Percentiles rank a stretch among this genome's conserved stretches.
phyloP scores from a whole-genome alignment of 2,113 vertebrate genomes.

The Rhegmatorhina hoffmannsi region DNA sequence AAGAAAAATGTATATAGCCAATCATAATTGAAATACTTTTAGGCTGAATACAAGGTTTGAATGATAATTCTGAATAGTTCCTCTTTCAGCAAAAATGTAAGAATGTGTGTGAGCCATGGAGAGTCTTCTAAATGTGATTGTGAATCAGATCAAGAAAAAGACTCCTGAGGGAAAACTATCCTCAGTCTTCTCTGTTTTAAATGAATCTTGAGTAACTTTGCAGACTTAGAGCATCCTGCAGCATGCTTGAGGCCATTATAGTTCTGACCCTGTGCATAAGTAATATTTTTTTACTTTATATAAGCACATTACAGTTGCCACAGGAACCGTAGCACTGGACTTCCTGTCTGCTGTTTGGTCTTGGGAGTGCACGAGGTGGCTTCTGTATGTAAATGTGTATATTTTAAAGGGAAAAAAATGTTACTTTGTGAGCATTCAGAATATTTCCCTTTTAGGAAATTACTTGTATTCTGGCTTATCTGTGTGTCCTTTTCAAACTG shows the following conservation, averaged over 20 bases:
- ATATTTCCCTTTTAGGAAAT: neutral
- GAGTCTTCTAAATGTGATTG: neutral
- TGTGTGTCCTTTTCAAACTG: neutral
- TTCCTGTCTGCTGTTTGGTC: neutral
- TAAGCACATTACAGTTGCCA: neutral
- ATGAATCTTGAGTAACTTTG: neutral
- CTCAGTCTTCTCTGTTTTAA: neutral
- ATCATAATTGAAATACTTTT: neutral
- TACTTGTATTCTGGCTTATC: neutral
- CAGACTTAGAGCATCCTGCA: neutral
- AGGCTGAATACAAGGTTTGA: neutral
- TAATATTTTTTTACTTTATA: neutral
- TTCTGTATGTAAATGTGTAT: neutral
- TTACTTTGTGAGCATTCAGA: neutral
- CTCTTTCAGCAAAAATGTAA: neutral
- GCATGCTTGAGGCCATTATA: neutral
- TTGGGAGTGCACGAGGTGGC: neutral
- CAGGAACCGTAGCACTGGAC: neutral
- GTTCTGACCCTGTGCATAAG: neutral
- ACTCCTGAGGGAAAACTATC: neutral
- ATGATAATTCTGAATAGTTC: neutral
- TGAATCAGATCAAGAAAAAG: neutral
- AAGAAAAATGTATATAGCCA: neutral
- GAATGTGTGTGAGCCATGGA: neutral
- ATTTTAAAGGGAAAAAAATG: neutral